Conservation (phyloP, 30 jellyfish, hydroid and myxozoan species). For the Mastigias papua region DNA sequence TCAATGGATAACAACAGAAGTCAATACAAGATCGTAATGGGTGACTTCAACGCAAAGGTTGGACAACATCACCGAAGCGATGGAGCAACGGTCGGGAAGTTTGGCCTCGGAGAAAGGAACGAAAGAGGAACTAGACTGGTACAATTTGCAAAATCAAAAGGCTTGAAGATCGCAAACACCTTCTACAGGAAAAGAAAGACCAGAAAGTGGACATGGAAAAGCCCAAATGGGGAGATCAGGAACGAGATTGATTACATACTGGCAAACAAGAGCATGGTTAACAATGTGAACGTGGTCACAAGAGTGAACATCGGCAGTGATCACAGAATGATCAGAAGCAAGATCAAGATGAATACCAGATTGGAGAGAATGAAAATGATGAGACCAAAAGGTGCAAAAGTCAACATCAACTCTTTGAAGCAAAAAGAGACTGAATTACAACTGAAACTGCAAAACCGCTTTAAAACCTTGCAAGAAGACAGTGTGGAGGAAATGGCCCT, state of each 20-base stretch:
- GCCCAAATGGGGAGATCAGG: too few species aligned
- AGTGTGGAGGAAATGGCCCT: slow-evolving; percentile 40
- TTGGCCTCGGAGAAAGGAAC: slow-evolving; percentile 64
- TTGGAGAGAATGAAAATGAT: slow-evolving; percentile 51
- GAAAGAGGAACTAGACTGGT: slow-evolving; percentile 68
- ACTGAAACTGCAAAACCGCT: slow-evolving; percentile 52
- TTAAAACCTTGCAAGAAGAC: slow-evolving; percentile 26
- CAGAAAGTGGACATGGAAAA: slow-evolving; percentile 52
- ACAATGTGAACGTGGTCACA: slow-evolving; percentile 20
- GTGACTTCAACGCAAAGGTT: slow-evolving; percentile 59
- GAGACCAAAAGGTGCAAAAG: slow-evolving; percentile 21
- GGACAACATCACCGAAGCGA: slow-evolving; percentile 58
- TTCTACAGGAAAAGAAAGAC: slow-evolving; percentile 32
- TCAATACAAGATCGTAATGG: slow-evolving; percentile 37
- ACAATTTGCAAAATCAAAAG: slow-evolving; percentile 30
- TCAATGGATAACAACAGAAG: slow-evolving; percentile 44
- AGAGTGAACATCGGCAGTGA: slow-evolving; percentile 60
- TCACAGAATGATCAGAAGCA: slow-evolving; percentile 58
- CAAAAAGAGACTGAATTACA: slow-evolving; percentile 44
- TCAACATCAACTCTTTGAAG: slow-evolving; percentile 32
- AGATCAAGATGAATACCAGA: slow-evolving; percentile 29
- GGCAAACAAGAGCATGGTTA: slow-evolving; percentile 15
- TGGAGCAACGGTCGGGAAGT: slow-evolving; percentile 51
- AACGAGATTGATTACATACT: slow-evolving; percentile 54
- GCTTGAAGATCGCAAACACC: slow-evolving; percentile 40